phyloP scores from a whole-genome alignment of 2,888 invertebrate genomes.

The Drosophila paramelanica region DNA sequence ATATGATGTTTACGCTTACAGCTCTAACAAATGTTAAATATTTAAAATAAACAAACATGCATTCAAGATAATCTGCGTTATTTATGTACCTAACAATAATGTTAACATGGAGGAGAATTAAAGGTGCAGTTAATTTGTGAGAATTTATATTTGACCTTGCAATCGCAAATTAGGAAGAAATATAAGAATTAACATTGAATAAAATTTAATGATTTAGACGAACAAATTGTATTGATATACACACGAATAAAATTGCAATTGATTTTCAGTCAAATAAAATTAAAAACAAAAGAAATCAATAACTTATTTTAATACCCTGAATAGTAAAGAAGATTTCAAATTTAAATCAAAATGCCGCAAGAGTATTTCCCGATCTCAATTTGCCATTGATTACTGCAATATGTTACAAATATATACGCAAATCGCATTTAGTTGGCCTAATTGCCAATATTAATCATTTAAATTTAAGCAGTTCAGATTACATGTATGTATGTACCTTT shows the following conservation, averaged over 20 bases:
- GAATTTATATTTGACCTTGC: background rate
- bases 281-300: too few relatives aligned
- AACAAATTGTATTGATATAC: too few relatives aligned
- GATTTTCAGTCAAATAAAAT: too few relatives aligned
- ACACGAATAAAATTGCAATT: too few relatives aligned
- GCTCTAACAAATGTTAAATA: constrained; percentile 7
- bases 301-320: too few relatives aligned
- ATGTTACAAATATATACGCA: constrained; percentile 18
- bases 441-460: constrained; percentile 31
- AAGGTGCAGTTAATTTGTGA: too few relatives aligned
- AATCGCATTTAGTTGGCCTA: constrained; percentile 21
- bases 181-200: too few relatives aligned
- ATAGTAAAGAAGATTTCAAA: background rate
- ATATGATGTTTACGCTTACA: constrained; percentile 2
- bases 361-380: background rate
- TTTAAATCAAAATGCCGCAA: background rate
- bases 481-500: background rate
- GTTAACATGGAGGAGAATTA: background rate
- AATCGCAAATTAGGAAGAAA: too few relatives aligned
- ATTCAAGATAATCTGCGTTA: too few relatives aligned
- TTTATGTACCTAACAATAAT: background rate
- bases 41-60: background rate
- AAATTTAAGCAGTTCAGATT: constrained; percentile 34
- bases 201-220: too few relatives aligned
- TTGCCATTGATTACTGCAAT: constrained; percentile 8